Percentiles rank a stretch among this genome's conserved stretches.
These are phyloP conservation scores for Corythaixoides concolor DNA, from an alignment of 2,113 vertebrate genomes.

Conservation along the genomic window DNA sequence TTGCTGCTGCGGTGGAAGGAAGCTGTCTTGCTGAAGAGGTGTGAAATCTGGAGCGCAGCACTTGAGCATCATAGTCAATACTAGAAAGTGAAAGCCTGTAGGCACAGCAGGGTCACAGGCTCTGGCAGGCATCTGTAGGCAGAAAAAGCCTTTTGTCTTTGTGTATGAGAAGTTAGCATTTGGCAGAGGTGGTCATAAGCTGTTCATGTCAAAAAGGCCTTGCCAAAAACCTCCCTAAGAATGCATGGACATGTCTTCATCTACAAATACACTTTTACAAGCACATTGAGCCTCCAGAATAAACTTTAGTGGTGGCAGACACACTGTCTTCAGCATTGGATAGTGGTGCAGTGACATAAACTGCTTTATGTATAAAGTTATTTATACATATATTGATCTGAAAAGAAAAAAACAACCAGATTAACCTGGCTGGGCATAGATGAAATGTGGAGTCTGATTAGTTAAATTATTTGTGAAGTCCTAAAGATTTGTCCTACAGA, in stretches of 20 bases:
- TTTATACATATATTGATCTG: neutral
- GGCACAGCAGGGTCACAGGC: neutral
- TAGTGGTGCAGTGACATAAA: neutral
- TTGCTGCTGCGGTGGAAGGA: neutral
- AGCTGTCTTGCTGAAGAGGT: neutral
- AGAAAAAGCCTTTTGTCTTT: neutral
- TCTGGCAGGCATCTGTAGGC: neutral
- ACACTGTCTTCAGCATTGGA: neutral
- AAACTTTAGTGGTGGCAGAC: neutral
- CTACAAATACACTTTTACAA: neutral
- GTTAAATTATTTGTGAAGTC: neutral
- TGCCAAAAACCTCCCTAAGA: neutral
- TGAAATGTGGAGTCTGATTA: neutral
- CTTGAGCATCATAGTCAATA: rapidly evolving
- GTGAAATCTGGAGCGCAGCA: neutral
- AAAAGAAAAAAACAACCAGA: neutral
- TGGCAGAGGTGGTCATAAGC: neutral
- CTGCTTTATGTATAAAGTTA: neutral
- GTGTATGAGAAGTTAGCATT: rapidly evolving
- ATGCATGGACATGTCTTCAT: neutral
- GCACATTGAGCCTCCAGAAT: neutral
- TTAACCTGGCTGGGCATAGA: neutral
- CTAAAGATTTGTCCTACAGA: neutral
- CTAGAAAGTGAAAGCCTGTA: neutral
- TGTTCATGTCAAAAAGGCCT: neutral